Conservation (phyloP, 2,888 invertebrate genomes). For the Caenorhabditis becei region DNA sequence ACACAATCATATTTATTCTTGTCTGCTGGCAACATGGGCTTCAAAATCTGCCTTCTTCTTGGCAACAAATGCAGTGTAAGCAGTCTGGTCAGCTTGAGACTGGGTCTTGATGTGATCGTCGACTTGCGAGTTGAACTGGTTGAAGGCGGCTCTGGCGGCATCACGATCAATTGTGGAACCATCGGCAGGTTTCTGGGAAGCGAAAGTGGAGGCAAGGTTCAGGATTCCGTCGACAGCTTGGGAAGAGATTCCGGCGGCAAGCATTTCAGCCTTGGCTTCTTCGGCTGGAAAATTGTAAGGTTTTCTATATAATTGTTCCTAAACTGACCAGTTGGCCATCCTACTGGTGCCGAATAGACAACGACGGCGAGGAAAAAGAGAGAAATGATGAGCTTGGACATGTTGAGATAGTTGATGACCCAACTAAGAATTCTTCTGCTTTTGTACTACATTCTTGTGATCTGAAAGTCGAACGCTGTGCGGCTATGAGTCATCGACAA, state of each 20-base stretch:
- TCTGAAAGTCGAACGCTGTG: too few species aligned
- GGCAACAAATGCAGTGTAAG: background rate
- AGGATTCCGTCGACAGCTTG: conserved; percentile 1
- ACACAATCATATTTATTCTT: background rate
- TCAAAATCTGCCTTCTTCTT: conserved; percentile 19
- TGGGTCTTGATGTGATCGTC: conserved; percentile 9
- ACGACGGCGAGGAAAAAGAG: conserved; percentile 13
- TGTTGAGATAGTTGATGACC: background rate
- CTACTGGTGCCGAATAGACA: conserved; percentile 12
- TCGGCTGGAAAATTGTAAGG: conserved; percentile 16
- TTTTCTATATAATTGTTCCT: background rate
- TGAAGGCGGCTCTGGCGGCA: conserved; percentile 11
- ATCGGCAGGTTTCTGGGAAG: conserved; percentile 8
- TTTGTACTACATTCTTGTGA: too few species aligned
- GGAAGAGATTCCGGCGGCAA: conserved; percentile 1
- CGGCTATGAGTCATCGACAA: too few species aligned
- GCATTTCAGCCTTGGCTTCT: conserved; percentile 29
- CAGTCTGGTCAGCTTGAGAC: conserved; percentile 14
- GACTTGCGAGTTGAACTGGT: background rate
- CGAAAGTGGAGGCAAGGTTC: conserved; percentile 7
- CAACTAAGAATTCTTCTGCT: background rate
- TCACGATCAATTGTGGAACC: conserved; percentile 7
- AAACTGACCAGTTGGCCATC: conserved; percentile 29
- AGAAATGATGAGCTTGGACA: conserved; percentile 29
- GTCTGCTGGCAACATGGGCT: conserved; percentile 3